phyloP scores from a whole-genome alignment of 2,888 invertebrate genomes.

The Cheilosia pagana region DNA sequence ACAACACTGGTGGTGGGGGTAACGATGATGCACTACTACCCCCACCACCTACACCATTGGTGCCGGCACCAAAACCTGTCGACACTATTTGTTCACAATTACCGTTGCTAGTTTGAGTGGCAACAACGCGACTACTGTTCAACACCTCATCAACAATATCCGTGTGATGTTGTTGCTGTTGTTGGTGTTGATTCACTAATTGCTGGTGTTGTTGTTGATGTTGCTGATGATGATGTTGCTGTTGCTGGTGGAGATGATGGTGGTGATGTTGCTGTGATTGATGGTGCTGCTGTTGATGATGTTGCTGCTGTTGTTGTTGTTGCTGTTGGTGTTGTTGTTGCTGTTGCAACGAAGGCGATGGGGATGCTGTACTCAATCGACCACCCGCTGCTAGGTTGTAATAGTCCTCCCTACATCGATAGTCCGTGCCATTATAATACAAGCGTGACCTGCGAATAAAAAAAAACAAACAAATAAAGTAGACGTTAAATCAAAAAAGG shows the following conservation, averaged over 20 bases:
- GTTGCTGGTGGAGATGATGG: slow-evolving; percentile 26
- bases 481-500: neutral
- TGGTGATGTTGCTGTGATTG: slow-evolving; percentile 54
- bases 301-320: slow-evolving; percentile 72
- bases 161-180: slow-evolving; percentile 77
- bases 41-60: slow-evolving; percentile 76
- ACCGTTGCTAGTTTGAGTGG: slow-evolving; percentile 81
- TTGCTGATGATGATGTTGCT: slow-evolving; percentile 62
- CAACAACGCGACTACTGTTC: slow-evolving; percentile 79
- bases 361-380: slow-evolving; percentile 76
- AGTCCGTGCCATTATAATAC: slow-evolving; percentile 82
- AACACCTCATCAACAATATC: slow-evolving; percentile 79
- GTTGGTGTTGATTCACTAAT: slow-evolving; percentile 76
- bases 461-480: slow-evolving; percentile 6
- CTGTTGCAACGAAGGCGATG: slow-evolving; percentile 76
- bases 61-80: slow-evolving; percentile 72
- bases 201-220: slow-evolving; percentile 77
- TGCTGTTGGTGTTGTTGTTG: slow-evolving; percentile 76
- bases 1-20: slow-evolving; percentile 81
- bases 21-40: slow-evolving; percentile 74
- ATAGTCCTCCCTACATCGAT: slow-evolving; percentile 82
- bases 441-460: slow-evolving; percentile 80
- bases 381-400: slow-evolving; percentile 78
- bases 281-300: slow-evolving; percentile 62
- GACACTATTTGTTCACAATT: slow-evolving; percentile 76